These are phyloP conservation scores for Rhimphoctona megacephalus DNA, from an alignment of 2,888 invertebrate species.

Conservation along the genomic window DNA sequence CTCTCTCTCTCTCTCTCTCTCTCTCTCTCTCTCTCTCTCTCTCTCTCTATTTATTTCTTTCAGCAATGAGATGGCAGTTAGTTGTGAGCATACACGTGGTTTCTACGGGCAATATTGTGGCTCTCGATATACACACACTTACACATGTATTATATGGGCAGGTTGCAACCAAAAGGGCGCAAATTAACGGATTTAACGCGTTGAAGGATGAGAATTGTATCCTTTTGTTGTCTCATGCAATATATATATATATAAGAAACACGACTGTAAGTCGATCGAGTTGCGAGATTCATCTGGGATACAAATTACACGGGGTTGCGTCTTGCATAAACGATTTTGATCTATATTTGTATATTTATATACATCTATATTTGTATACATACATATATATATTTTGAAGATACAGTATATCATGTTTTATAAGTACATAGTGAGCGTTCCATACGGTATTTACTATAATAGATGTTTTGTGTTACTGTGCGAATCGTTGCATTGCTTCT, in stretches of 20 bases:
- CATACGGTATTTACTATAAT: conserved; percentile 31
- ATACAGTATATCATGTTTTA: neutral
- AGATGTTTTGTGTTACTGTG: conserved; percentile 29
- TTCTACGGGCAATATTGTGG: conserved; percentile 57
- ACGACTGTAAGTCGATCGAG: conserved; percentile 66
- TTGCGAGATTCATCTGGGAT: conserved; percentile 73
- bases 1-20: neutral
- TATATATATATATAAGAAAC: conserved; percentile 40
- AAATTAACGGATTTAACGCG: neutral
- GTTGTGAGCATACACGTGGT: conserved; percentile 45
- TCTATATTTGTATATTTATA: conserved; percentile 16
- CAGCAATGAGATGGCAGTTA: conserved; percentile 32
- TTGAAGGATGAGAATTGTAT: neutral
- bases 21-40: neutral
- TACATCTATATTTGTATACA: conserved; percentile 1
- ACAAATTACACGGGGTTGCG: conserved; percentile 73
- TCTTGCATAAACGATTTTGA: conserved; percentile 71
- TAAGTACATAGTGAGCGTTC: neutral
- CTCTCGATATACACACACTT: neutral
- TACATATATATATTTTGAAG: neutral
- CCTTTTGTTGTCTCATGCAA: neutral
- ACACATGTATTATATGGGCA: neutral
- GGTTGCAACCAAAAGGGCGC: conserved; percentile 8
- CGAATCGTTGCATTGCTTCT: conserved; percentile 8
- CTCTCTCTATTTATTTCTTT: neutral